phyloP scores from a whole-genome alignment of 2,888 invertebrate genomes.

The Pachymerium ferrugineum region DNA sequence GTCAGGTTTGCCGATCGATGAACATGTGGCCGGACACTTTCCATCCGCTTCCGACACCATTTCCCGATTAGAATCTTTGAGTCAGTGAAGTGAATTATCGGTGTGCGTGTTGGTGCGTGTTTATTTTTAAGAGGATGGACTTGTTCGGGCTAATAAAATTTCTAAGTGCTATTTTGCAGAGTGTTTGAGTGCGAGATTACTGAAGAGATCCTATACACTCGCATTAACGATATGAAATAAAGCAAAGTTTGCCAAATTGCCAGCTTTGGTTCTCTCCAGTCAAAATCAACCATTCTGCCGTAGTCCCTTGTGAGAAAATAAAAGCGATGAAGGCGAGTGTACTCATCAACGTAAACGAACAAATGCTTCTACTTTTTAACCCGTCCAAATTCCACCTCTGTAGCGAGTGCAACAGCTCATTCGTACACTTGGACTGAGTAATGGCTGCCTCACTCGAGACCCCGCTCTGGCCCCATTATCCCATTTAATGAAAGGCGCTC shows the following conservation, averaged over 20 bases:
- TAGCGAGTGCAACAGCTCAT: neutral
- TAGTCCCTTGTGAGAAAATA: neutral
- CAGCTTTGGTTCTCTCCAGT: neutral
- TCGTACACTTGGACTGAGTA: neutral
- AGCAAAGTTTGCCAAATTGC: neutral
- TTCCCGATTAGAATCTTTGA: constrained; percentile 8
- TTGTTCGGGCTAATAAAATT: neutral
- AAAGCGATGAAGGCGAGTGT: neutral
- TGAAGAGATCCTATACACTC: too few relatives aligned
- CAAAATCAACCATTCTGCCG: neutral
- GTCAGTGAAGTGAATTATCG: constrained; percentile 8
- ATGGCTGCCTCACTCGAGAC: neutral
- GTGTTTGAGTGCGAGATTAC: too few relatives aligned
- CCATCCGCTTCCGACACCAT: constrained; percentile 8
- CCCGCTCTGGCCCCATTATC: constrained; percentile 9
- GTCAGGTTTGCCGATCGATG: neutral
- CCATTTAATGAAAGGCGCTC: constrained; percentile 4
- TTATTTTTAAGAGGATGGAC: neutral
- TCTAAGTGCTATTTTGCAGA: neutral
- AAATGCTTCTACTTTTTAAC: neutral
- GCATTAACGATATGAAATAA: too few relatives aligned
- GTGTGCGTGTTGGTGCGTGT: constrained; percentile 9
- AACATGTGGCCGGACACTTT: constrained; percentile 8
- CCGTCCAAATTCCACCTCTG: neutral
- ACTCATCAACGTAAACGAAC: neutral